Percentiles rank a stretch among this genome's conserved stretches.
These are phyloP conservation scores for Sylvietta virens DNA, from an alignment of 2,113 vertebrate species.

Conservation along the genomic window DNA sequence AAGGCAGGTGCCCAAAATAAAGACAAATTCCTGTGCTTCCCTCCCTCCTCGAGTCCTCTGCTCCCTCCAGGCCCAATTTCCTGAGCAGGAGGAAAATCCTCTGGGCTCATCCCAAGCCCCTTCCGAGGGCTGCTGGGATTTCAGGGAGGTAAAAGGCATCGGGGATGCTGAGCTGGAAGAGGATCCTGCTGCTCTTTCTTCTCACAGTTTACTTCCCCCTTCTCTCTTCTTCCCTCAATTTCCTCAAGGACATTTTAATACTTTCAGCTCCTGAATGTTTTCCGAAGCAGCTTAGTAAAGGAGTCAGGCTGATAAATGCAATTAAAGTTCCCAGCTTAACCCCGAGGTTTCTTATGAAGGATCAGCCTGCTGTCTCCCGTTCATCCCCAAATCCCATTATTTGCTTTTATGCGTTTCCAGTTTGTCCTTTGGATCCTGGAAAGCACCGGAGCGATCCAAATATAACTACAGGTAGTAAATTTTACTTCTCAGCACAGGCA, in stretches of 20 bases:
- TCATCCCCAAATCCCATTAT: neutral
- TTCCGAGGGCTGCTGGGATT: neutral
- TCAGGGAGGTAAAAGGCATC: neutral
- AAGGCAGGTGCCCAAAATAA: neutral
- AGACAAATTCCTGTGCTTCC: neutral
- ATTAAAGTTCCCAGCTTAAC: neutral
- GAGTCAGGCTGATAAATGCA: neutral
- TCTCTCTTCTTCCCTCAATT: neutral
- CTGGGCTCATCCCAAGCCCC: rapidly evolving
- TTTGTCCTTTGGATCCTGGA: neutral
- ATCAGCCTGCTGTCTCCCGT: neutral
- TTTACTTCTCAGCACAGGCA: neutral
- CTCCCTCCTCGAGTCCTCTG: neutral
- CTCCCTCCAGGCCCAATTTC: neutral
- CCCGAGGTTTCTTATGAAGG: neutral
- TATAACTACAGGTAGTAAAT: neutral
- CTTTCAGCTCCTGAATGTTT: neutral
- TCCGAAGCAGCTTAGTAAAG: neutral
- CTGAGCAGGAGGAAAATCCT: neutral
- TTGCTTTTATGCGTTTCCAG: neutral
- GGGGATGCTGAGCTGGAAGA: neutral
- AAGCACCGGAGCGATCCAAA: neutral
- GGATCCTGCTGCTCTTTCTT: neutral
- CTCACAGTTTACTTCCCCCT: neutral
- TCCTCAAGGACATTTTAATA: neutral